Conservation (phyloP, 1,140 invertebrate species). For the Pollicipes pollicipes region DNA sequence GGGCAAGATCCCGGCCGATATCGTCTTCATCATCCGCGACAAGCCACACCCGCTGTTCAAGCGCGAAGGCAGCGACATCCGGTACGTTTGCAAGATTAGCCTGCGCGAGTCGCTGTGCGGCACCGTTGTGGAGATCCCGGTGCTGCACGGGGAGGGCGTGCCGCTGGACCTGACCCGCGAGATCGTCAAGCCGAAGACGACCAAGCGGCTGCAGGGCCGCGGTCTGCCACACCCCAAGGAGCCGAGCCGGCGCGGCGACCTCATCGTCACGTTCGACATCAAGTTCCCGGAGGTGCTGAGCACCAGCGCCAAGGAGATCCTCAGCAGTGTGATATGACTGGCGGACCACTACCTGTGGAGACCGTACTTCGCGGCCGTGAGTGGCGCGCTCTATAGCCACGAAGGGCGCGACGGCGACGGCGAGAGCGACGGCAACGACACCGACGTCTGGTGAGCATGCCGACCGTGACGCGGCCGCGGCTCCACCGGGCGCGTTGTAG, state of each 20-base stretch:
- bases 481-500: conserved; percentile 1
- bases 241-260: conserved; percentile 70
- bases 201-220: conserved; percentile 74
- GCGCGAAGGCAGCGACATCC: conserved; percentile 84
- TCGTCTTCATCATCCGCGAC: conserved; percentile 96
- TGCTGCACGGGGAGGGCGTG: conserved; percentile 66
- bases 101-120: conserved; percentile 86
- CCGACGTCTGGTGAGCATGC: no score
- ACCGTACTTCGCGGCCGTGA: not conserved
- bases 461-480: no score
- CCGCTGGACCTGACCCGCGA: conserved; percentile 65
- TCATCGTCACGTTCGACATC: conserved; percentile 92
- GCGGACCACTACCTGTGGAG: not conserved
- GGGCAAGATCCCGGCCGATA: conserved; percentile 93
- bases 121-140: conserved; percentile 73
- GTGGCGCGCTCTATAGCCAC: not conserved
- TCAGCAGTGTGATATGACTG: conserved; percentile 54
- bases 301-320: conserved; percentile 66
- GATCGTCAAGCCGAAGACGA: conserved; percentile 78
- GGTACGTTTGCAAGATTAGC: conserved; percentile 73
- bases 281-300: conserved; percentile 79
- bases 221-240: conserved; percentile 92
- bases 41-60: conserved; percentile 88
- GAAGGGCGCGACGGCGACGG: not conserved
- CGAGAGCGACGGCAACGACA: not conserved